Evolutionary conservation across 64 coral and sea anemone genomes (phyloP).

Genomic region (Actinia equina): DNA sequence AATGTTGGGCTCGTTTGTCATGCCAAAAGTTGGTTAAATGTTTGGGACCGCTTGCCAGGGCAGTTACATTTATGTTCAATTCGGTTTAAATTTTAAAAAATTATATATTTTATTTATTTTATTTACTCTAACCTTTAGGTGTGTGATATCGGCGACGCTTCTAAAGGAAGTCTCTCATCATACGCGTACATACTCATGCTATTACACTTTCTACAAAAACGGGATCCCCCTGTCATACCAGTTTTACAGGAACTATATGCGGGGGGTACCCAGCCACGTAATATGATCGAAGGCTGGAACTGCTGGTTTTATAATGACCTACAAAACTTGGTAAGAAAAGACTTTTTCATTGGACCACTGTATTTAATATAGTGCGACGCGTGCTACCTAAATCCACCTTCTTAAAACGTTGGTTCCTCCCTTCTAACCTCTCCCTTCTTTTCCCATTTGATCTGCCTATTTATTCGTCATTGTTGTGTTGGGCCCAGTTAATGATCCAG

Average conservation of each 20-base stretch:
- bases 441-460: no score
- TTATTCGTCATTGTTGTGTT: neutral
- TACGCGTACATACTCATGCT: conserved; percentile 96
- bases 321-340: conserved; percentile 59
- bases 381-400: no score
- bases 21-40: no score
- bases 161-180: conserved; percentile 90
- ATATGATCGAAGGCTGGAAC: conserved; percentile 89
- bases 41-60: no score
- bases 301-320: conserved; percentile 91
- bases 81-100: no score
- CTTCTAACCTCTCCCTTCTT: no score
- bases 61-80: no score
- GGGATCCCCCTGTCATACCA: conserved; percentile 73
- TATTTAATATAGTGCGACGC: no score
- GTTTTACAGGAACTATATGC: conserved; percentile 73
- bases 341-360: no score
- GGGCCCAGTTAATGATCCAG: no score
- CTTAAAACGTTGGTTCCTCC: no score
- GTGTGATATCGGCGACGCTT: conserved; percentile 97
- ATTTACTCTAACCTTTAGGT: conserved; percentile 27
- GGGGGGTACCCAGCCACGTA: conserved; percentile 38
- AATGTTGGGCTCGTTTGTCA: no score
- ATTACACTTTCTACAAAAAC: conserved; percentile 86
- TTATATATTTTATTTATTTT: neutral